Conservation (phyloP, 2,888 invertebrate genomes). For the Dryobota labecula region DNA sequence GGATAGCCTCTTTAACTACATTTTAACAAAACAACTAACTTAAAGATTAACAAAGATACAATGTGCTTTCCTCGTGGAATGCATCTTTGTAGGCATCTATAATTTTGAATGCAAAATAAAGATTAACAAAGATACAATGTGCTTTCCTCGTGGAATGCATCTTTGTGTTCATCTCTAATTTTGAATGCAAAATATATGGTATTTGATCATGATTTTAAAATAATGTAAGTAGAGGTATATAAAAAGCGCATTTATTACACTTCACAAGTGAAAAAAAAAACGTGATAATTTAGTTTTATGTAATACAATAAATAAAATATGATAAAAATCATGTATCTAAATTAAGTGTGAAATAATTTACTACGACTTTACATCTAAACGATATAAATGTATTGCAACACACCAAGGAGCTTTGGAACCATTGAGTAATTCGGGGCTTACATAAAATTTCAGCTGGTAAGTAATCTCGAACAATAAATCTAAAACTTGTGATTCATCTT, state of each 20-base stretch:
- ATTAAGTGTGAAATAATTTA: slow-evolving; percentile 90
- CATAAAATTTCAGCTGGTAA: slow-evolving; percentile 82
- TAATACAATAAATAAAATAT: slow-evolving; percentile 88
- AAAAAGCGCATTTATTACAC: slow-evolving; percentile 88
- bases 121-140: slow-evolving; percentile 84
- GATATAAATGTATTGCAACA: slow-evolving; percentile 90
- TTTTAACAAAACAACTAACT: slow-evolving; percentile 83
- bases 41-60: slow-evolving; percentile 85
- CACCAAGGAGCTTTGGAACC: slow-evolving; percentile 89
- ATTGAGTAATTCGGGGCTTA: slow-evolving; percentile 83
- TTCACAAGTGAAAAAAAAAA: slow-evolving; percentile 88
- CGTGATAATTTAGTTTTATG: slow-evolving; percentile 86
- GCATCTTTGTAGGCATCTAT: slow-evolving; percentile 85
- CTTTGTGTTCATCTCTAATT: slow-evolving; percentile 83
- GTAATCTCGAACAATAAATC: slow-evolving; percentile 85
- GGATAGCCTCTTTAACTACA: slow-evolving; percentile 87
- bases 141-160: slow-evolving; percentile 85
- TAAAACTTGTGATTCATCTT: slow-evolving; percentile 88
- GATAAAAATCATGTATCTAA: slow-evolving; percentile 87
- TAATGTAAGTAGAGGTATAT: slow-evolving; percentile 88
- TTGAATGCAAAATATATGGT: slow-evolving; percentile 83
- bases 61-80: slow-evolving; percentile 84
- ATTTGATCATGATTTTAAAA: slow-evolving; percentile 89
- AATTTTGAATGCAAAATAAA: slow-evolving; percentile 75
- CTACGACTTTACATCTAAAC: slow-evolving; percentile 89